Percentiles rank a stretch among this genome's conserved stretches.
Conservation (phyloP, 2,113 vertebrate species). For the Panthera uncia region DNA sequence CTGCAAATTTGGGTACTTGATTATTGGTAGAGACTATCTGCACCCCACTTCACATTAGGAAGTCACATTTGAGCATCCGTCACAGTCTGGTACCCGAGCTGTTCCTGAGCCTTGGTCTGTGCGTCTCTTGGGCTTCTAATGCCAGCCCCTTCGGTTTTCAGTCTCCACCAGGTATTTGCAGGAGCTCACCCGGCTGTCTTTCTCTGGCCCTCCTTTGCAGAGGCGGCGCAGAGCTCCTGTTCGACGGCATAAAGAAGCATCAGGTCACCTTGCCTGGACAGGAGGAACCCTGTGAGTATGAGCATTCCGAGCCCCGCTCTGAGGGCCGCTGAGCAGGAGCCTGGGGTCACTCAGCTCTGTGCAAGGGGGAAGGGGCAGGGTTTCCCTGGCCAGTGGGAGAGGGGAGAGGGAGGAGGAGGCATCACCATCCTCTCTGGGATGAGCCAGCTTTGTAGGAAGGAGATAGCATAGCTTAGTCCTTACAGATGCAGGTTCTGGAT, state of each 20-base stretch:
- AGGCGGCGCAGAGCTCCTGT: conserved; percentile 96
- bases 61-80: not conserved
- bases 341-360: not conserved
- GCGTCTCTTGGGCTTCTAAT: not conserved
- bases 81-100: not conserved
- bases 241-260: conserved; percentile 94
- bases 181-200: conserved; percentile 36
- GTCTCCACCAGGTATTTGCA: not conserved
- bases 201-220: conserved; percentile 85
- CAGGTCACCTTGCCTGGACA: conserved; percentile 93
- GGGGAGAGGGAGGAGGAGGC: not conserved
- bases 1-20: not conserved
- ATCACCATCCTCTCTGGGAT: not conserved
- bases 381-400: not conserved
- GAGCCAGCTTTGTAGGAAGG: not conserved
- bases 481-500: not conserved
- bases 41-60: not conserved
- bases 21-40: not conserved
- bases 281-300: conserved; percentile 94
- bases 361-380: not conserved
- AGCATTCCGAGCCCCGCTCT: conserved; percentile 6
- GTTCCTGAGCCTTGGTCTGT: not conserved
- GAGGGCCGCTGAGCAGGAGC: not conserved
- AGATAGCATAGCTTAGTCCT: not conserved
- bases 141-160: not conserved